Evolutionary conservation across 2,113 vertebrate genomes (phyloP), one percentile per base, ranked within the genome.

Genomic region (Astatotilapia flaviijosephi): DNA sequence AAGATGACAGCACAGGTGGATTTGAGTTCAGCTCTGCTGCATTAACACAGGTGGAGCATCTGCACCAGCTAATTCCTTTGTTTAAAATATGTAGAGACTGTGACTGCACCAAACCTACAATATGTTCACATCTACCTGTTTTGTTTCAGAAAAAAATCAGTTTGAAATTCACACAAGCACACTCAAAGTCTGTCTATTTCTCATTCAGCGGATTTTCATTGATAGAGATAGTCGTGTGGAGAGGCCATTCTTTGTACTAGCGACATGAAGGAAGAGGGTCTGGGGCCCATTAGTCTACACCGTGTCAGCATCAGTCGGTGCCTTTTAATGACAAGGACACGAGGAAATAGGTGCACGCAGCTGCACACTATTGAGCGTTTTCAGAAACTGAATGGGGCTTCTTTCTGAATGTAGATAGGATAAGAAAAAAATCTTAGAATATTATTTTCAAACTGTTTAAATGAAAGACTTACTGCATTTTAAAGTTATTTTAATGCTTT

Each of bases 141-240:
- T 86, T 81, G 42, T 87, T 81, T 83, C 8, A 84, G 60, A 3
- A 21, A 65, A 70, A 17, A 70, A 79, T 65, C 65, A 86, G 60
- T 80, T 73, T 80, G 42, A 40, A 55, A 83, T 65, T 35, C 75
- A 75, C 42, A 73, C 65, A 68, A 33, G 26, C 26, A 83, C 19
- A 70, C 26, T 68, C 33, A 55, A 49, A 45, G 42, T 35, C 58
- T 82, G 83, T 45, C 26, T 73, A 14, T 28, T 82, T 56, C 62
- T 83, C 70, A 80, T 86, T 84, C 86, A 70, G 9, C 2, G 1
- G 3, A 51, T 77, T 77, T 45, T 77, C 73, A 31, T 77, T 77
- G 45, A 77, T 55, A 60, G 86, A 80, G 92, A 83, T 80, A 54
- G 62, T 83, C 45, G 42, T 49, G 79, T 91, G 90, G 91, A 86